phyloP scores from a whole-genome alignment of 1,140 invertebrate species.

The Spodoptera litura region DNA sequence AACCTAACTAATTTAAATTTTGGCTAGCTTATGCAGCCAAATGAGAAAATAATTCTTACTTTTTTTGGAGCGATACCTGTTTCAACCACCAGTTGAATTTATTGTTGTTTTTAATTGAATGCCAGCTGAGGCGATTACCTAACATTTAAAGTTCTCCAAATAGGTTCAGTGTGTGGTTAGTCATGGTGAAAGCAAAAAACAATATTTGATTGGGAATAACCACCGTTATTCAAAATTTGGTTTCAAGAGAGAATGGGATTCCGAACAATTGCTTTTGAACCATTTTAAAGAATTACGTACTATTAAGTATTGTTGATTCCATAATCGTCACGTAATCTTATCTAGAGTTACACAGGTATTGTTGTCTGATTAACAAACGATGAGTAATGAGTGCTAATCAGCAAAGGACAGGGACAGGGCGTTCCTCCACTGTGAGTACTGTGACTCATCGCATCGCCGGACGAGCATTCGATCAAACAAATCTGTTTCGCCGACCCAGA shows the following conservation, averaged over 20 bases:
- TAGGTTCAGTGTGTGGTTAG: too few relatives aligned
- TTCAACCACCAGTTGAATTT: too few relatives aligned
- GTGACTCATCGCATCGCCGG: slow-evolving; percentile 72
- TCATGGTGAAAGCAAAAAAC: too few relatives aligned
- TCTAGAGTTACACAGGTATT: slow-evolving; percentile 59
- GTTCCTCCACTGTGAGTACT: slow-evolving; percentile 60
- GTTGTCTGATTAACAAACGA: slow-evolving; percentile 70
- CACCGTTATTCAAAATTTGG: too few relatives aligned
- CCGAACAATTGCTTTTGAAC: neutral
- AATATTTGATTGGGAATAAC: too few relatives aligned
- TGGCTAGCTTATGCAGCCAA: too few relatives aligned
- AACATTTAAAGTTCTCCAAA: too few relatives aligned
- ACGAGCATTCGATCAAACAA: slow-evolving; percentile 55
- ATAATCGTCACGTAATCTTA: slow-evolving; percentile 62
- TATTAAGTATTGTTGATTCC: slow-evolving; percentile 27
- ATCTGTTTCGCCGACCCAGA: slow-evolving; percentile 60
- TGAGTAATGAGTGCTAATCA: slow-evolving; percentile 79
- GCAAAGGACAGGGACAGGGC: slow-evolving; percentile 68
- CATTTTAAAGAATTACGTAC: neutral
- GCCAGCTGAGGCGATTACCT: too few relatives aligned
- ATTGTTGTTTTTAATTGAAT: too few relatives aligned
- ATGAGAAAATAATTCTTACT: too few relatives aligned
- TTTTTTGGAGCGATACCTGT: too few relatives aligned
- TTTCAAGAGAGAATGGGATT: neutral
- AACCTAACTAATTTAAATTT: too few relatives aligned